Evolutionary conservation across 2,888 invertebrate genomes (phyloP), one percentile per base, ranked within the genome.

Genomic region (Hetaerina titia): DNA sequence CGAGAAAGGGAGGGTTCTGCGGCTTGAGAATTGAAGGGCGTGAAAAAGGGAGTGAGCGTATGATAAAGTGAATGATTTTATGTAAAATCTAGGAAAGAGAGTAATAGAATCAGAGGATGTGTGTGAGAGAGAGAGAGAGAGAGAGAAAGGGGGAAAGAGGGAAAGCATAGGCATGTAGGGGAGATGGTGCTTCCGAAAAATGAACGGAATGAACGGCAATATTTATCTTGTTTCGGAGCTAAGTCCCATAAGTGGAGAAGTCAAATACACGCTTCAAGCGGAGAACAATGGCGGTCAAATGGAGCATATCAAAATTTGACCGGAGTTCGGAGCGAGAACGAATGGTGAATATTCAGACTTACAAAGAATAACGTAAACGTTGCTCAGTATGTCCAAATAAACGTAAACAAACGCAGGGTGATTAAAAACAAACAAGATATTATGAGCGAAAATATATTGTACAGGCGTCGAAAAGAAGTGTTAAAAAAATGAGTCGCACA

Each of bases 161-260:
- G 7, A n/a, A 22, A n/a, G 69, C 19, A 69, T 64, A 19, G 15
- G 13, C 4, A 19, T 9, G 22, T 19, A 69, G n/a, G 6, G 9
- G 22, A 64, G 19, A 19, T 0, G 19, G 64, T 7, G 19, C 69
- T n/a, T 9, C 7, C 22, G 22, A 4, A 69, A 69, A 69, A 69
- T 69, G 69, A n/a, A 69, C 69, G 69, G n/a, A 69, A 22, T n/a
- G 69, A 69, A 69, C n/a, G 69, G 69, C 69, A 69, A 69, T 69
- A 69, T 69, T 69, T 69, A 69, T 69, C 69, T 69, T 69, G 69
- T 22, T 69, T 69, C 8, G n/a, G 69, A 64, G 22, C 69, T 69
- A 69, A 69, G 69, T 69, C 69, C 69, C 69, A 2, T 69, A 69
- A 69, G 69, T 22, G 69, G 4, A n/a, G 69, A 69, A 69, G 69